phyloP scores from a whole-genome alignment of 2,797 vertebrate species.

The Anguilla anguilla region DNA sequence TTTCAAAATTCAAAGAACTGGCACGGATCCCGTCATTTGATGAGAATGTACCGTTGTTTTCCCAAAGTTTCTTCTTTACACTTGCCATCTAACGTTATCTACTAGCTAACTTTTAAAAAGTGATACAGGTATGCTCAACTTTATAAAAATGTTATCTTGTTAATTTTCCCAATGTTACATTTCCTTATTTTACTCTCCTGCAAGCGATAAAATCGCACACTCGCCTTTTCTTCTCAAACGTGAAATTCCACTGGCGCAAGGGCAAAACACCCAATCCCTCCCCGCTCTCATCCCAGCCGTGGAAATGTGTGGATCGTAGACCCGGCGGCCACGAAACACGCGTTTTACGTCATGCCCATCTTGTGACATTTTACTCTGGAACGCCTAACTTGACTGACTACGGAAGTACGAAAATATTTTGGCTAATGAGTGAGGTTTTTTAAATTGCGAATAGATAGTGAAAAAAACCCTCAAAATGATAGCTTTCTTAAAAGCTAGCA shows the following conservation, averaged over 20 bases:
- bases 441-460: not conserved
- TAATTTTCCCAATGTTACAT: not conserved
- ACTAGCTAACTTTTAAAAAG: not conserved
- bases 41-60: constrained; percentile 10
- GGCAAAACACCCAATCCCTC: constrained; percentile 41
- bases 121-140: not conserved
- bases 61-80: constrained; percentile 33
- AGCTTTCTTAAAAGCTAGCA: not conserved
- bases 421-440: not conserved
- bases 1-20: constrained; percentile 61
- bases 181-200: not conserved
- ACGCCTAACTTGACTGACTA: not conserved
- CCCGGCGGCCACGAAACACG: not conserved
- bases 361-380: constrained; percentile 36
- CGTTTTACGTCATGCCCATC: constrained; percentile 53
- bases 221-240: constrained; percentile 39
- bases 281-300: constrained; percentile 1
- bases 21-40: constrained; percentile 22
- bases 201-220: constrained; percentile 27
- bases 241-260: constrained; percentile 55
- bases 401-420: not conserved
- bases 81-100: constrained; percentile 29
- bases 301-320: not conserved
- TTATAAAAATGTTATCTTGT: not conserved
- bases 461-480: not conserved